Conservation (phyloP, 2,113 vertebrate genomes). For the Tympanuchus pallidicinctus region DNA sequence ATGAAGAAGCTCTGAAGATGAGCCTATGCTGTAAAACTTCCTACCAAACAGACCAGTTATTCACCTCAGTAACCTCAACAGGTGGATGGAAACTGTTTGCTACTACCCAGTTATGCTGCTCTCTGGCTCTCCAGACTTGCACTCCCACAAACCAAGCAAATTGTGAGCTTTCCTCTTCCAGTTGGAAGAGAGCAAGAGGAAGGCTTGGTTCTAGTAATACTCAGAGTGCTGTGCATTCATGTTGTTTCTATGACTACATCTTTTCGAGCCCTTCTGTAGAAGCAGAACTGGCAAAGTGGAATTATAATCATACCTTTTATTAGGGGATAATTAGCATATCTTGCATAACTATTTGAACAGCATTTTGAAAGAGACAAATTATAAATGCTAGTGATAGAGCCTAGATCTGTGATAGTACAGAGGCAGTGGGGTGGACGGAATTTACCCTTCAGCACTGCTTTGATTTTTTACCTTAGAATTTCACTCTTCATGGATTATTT, state of each 20-base stretch:
- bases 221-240: background rate
- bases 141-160: background rate
- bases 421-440: background rate
- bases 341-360: conserved; percentile 16
- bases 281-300: conserved; percentile 15
- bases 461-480: background rate
- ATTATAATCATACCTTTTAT: conserved; percentile 30
- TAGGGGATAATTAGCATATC: conserved; percentile 17
- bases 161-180: background rate
- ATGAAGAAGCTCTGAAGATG: background rate
- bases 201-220: background rate
- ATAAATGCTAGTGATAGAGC: background rate
- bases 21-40: background rate
- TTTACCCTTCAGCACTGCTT: background rate
- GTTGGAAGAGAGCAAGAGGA: background rate
- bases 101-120: background rate
- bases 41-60: background rate
- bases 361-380: background rate
- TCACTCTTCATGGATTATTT: background rate
- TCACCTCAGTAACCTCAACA: background rate
- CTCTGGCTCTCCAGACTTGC: background rate
- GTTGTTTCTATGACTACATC: conserved; percentile 56
- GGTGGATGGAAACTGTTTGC: background rate
- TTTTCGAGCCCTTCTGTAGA: background rate
- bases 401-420: background rate